A percentile compares a stretch with the other conserved stretches of the same genome.
Evolutionary conservation across 2,797 vertebrate species (phyloP).

Genomic region (Corythornis leucogaster): DNA sequence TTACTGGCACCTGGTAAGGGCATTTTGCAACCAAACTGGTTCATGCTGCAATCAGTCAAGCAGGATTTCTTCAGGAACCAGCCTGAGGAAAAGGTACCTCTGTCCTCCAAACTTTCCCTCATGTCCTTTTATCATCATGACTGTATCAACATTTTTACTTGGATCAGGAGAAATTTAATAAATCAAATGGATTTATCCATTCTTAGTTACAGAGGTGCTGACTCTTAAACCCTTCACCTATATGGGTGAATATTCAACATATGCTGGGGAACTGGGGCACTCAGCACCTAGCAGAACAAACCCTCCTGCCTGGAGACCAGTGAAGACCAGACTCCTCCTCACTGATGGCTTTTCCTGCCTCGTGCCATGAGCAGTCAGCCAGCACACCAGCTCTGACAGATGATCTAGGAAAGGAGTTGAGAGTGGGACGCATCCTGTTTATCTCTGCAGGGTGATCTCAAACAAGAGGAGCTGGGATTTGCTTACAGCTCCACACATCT

Average conservation of each 20-base stretch:
- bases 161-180: background rate
- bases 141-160: background rate
- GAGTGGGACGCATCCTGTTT: background rate
- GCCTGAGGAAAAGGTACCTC: background rate
- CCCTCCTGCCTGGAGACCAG: background rate
- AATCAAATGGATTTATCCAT: background rate
- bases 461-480: background rate
- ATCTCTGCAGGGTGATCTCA: background rate
- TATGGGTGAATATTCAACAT: rapidly evolving
- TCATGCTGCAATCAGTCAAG: background rate
- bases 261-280: rapidly evolving
- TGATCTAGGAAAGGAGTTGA: background rate
- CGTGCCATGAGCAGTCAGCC: rapidly evolving
- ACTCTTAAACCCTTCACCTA: background rate
- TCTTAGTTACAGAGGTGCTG: background rate
- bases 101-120: background rate
- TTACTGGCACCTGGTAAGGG: background rate
- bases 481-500: background rate
- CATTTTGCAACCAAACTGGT: background rate
- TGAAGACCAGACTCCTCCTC: background rate
- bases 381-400: background rate
- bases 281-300: background rate
- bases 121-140: background rate
- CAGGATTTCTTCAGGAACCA: background rate
- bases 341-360: background rate